Evolutionary conservation across 37 sponge, comb jelly and placozoan genomes (phyloP).

Genomic region (Oscarella lobularis): DNA sequence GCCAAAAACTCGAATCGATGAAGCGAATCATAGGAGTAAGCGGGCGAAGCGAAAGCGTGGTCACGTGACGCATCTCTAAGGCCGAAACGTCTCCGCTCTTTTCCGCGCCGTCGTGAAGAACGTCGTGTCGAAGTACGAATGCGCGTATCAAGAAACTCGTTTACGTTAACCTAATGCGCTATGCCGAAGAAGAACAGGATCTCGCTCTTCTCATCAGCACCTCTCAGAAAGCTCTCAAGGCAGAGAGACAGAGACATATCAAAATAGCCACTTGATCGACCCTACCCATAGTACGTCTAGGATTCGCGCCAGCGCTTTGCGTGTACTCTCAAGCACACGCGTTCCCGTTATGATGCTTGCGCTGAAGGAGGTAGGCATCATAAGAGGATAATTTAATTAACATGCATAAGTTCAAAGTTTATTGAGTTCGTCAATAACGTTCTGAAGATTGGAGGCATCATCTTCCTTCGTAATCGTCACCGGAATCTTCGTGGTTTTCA

Average conservation of each 20-base stretch:
- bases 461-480: no score
- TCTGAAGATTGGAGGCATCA: constrained; percentile 78
- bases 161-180: constrained; percentile 94
- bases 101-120: constrained; percentile 98
- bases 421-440: constrained; percentile 72
- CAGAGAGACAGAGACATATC: background rate
- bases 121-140: constrained; percentile 79
- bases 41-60: no score
- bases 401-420: no score
- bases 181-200: constrained; percentile 99
- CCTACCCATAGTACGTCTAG: no score
- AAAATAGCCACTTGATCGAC: background rate
- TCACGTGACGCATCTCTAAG: constrained; percentile 33
- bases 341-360: constrained; percentile 99
- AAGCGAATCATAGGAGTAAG: constrained; percentile 64
- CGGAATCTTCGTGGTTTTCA: no score
- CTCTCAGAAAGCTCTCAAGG: constrained; percentile 95
- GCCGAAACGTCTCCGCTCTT: constrained; percentile 74
- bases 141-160: constrained; percentile 82
- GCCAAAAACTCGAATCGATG: constrained; percentile 84
- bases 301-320: constrained; percentile 92
- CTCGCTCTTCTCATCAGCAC: constrained; percentile 92
- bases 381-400: no score
- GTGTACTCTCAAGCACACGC: constrained; percentile 94
- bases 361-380: constrained; percentile 74